Base-by-base conservation (phyloP, 2,797 vertebrate species). In the Enteromius trimaculatus region DNA sequence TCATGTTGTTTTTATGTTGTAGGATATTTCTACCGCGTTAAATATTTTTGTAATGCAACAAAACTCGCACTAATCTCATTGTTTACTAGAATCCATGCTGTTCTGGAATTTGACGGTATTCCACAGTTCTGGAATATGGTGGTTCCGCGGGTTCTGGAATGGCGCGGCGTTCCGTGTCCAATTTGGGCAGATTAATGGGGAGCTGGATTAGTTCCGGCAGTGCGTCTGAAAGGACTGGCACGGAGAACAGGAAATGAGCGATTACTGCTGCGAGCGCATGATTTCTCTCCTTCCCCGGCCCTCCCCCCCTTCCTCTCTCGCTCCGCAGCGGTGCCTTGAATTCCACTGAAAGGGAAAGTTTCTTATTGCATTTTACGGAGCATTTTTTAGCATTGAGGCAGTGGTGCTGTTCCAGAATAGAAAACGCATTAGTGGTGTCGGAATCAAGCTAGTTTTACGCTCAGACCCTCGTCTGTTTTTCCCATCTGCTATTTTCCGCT, bases 161-260 rank as follows among this genome's bases (percentile, higher is more conserved):
- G 80, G 81, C 42, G 78, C 79, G 58, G 74, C 81, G 85, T 88
- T 81, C 88, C 87, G 79, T 83, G 80, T 81, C 87, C 88, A 86
- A 88, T 88, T 89, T 88, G 84, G 84, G 84, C 82, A 88, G 89
- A 90, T 89, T 88, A 91, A 91, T 87, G 88, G 89, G 85, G 76
- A 85, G 82, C 79, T 81, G 89, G 89, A 89, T 91, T 88, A 89
- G 88, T 89, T 88, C 88, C 89, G 87, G 87, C 88, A 88, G 87
- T 79, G 87, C 83, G 81, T 86, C 80, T 87, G 87, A 88, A 87
- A 89, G 89, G 86, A 86, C 88, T 88, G 86, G 87, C 84, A 83
- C 84, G 82, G 84, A 86, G 84, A 82, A 79, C 88, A 89, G 90
- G 90, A 90, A 89, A 89, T 85, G 86, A 88, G 80, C 84, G 84